Conservation (phyloP, 2,113 vertebrate species). For the Lagopus leucura region DNA sequence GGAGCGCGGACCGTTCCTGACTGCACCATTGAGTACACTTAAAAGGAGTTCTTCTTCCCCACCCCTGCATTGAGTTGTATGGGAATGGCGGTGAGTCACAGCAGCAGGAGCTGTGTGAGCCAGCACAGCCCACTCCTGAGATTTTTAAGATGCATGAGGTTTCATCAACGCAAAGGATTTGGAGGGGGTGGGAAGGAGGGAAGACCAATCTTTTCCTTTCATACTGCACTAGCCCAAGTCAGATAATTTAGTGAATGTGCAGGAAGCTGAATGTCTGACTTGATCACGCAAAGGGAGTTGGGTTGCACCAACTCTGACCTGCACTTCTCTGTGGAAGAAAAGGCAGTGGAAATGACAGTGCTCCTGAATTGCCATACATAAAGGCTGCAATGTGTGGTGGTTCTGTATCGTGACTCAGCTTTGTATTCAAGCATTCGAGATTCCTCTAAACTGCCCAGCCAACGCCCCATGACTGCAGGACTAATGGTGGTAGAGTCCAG, state of each 20-base stretch:
- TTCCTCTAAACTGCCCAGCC: neutral
- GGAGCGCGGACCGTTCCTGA: neutral
- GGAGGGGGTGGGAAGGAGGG: slow-evolving; percentile 1
- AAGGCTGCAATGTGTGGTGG: neutral
- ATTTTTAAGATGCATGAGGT: slow-evolving; percentile 6
- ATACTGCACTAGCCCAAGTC: neutral
- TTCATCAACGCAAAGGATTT: slow-evolving; percentile 21
- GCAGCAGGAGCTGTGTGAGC: slow-evolving; percentile 1
- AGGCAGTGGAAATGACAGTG: neutral
- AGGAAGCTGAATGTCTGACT: neutral
- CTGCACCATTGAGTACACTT: neutral
- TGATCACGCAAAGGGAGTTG: neutral
- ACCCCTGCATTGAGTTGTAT: neutral
- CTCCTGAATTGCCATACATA: neutral
- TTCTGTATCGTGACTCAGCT: neutral
- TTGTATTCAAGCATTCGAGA: neutral
- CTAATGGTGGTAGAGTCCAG: neutral
- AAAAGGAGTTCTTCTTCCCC: slow-evolving; percentile 6
- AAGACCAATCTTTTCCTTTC: neutral
- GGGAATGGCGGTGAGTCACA: slow-evolving; percentile 19
- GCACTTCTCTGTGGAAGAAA: neutral
- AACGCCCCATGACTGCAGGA: neutral
- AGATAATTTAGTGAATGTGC: neutral
- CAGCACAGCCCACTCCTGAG: slow-evolving; percentile 17
- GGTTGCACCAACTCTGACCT: neutral